Percentiles rank a stretch among this genome's conserved stretches.
Conservation (phyloP, 2,797 vertebrate species). For the Gadopsis bispinosus region DNA sequence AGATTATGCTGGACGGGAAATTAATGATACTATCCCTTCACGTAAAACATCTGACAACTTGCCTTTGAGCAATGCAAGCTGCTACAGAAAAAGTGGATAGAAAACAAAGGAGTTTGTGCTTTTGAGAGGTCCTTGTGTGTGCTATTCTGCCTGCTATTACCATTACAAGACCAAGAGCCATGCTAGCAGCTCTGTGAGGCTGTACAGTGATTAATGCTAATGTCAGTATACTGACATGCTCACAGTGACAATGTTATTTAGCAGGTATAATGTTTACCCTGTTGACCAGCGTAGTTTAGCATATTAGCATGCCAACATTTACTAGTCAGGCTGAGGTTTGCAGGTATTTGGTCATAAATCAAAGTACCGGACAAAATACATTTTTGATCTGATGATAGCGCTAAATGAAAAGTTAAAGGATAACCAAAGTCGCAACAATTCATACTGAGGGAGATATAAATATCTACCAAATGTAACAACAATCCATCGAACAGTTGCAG, state of each 20-base stretch:
- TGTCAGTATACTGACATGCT: not conserved
- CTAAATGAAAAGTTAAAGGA: not conserved
- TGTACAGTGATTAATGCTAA: not conserved
- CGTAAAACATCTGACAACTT: conserved; percentile 26
- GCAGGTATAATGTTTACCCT: not conserved
- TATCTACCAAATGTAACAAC: no score
- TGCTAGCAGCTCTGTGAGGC: not conserved
- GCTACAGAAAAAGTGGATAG: not conserved
- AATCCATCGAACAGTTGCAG: not conserved
- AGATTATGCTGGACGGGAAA: conserved; percentile 24
- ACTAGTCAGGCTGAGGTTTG: not conserved
- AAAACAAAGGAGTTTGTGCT: not conserved
- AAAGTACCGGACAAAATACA: not conserved
- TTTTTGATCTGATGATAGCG: not conserved
- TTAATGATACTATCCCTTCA: not conserved
- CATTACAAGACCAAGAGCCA: not conserved
- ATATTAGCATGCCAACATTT: not conserved
- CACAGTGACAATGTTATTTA: not conserved
- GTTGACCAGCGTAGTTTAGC: not conserved
- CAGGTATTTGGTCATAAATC: not conserved
- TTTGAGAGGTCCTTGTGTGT: not conserved
- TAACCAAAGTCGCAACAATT: not conserved
- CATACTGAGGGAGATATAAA: no score
- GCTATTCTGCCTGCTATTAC: not conserved
- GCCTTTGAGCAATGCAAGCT: not conserved